Evolutionary conservation across 1,140 invertebrate genomes (phyloP), one percentile per base, ranked within the genome.

Genomic region (Chelonus insularis): DNA sequence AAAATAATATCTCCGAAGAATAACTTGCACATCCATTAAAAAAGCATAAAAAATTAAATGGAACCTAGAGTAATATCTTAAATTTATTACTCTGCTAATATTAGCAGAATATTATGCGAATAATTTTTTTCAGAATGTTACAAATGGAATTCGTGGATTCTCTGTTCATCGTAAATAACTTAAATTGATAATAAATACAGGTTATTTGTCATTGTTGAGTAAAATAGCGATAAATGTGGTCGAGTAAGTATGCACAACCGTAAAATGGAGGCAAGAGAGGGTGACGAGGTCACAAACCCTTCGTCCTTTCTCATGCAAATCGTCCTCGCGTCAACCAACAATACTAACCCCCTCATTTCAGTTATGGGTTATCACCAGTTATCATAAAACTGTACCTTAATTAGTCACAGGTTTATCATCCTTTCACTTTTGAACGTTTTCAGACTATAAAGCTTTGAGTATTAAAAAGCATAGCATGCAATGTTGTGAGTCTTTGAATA

Each of bases 341-440:
- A 34, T 36, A 16, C 14, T 11, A 20, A 45, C 43, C 32, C 47
- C 50, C 18, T 59, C 18, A 11, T 50, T 20, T 36, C 41, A 34
- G 14, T 37, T 6, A 11, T 12, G 11, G 29, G 20, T 50, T 57
- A 50, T 62, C 36, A 36, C 25, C 16, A 21, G n/a, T 57, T 61
- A 52, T 61, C 60, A 43, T 62, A 57, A 62, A 62, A 62, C 55
- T 48, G 52, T 41, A 51, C 61, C 61, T 54, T 58, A 43, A 63
- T 63, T 58, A 63, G 36, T 25, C 4, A 39, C n/a, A 11, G 34
- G 20, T 47, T 54, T 57, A 58, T 63, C 54, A 51, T 48, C 47
- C 12, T 21, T 29, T 11, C 12, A 14, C 34, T 51, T 18, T 54
- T 23, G 45, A 21, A 21, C 20, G 20, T 57, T 51, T 25, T 56